Percentiles rank a stretch among this genome's conserved stretches.
phyloP scores from a whole-genome alignment of 1,140 invertebrate species.

The Drosophila sproati region DNA sequence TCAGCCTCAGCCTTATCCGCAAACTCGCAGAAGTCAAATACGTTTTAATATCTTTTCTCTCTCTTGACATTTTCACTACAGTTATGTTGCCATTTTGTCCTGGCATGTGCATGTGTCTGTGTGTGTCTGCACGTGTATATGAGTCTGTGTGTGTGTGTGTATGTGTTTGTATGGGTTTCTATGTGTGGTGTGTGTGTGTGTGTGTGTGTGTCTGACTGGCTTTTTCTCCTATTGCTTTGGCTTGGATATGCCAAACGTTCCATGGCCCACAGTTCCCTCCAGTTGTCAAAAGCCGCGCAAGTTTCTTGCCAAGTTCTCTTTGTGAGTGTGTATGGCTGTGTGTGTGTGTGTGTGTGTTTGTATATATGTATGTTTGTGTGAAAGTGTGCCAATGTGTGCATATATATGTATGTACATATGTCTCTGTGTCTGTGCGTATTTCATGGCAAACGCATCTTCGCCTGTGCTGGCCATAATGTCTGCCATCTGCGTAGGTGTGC shows the following conservation, averaged over 20 bases:
- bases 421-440: slow-evolving; percentile 49
- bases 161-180: neutral
- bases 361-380: slow-evolving; percentile 20
- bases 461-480: slow-evolving; percentile 64
- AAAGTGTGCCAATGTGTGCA: slow-evolving; percentile 6
- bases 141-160: slow-evolving; percentile 6
- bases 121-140: neutral
- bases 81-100: slow-evolving; percentile 79
- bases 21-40: slow-evolving; percentile 82
- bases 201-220: slow-evolving; percentile 28
- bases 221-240: slow-evolving; percentile 62
- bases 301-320: slow-evolving; percentile 59
- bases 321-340: slow-evolving; percentile 21
- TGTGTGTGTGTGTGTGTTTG: slow-evolving; percentile 58
- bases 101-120: slow-evolving; percentile 24
- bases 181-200: neutral
- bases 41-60: slow-evolving; percentile 83
- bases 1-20: slow-evolving; percentile 41
- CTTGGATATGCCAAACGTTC: slow-evolving; percentile 38
- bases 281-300: slow-evolving; percentile 51
- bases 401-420: slow-evolving; percentile 32
- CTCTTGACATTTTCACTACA: slow-evolving; percentile 83
- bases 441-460: slow-evolving; percentile 78
- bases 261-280: neutral
- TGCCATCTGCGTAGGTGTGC: slow-evolving; percentile 40